Evolutionary conservation across 2,113 vertebrate species (phyloP), one percentile per base, ranked within the genome.

Genomic region (Paedocypris sp.): DNA sequence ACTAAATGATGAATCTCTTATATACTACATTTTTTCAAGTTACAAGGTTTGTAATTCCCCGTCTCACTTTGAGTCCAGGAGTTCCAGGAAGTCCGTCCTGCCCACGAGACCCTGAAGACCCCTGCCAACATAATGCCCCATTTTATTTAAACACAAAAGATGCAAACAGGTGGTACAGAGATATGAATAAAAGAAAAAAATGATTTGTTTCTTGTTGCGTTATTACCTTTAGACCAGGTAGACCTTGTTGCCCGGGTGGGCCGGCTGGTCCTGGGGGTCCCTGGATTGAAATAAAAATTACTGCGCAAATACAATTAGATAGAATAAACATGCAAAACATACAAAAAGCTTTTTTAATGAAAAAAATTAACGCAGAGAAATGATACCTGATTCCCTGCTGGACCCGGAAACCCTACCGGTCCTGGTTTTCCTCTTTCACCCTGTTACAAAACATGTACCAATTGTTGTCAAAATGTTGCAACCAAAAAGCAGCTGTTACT

Each of bases 141-240:
- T 15, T 4, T 2, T 1, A 46, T 5, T 26, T 56, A 18, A 51
- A 3, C 31, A 15, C 10, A 47, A 48, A 31, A 33, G 12, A 23
- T 45, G 19, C 11, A 20, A 16, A 33, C 1, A 19, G 9, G 25
- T 6, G 29, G 10, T 13, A 29, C 6, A 49, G 26, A 36, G 38
- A 22, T 5, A 13, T n/a, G n/a, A n/a, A n/a, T n/a, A n/a, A n/a
- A n/a, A n/a, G n/a, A n/a, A n/a, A n/a, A n/a, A n/a, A n/a, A 25
- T 47, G 4, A 31, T 3, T 28, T n/a, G n/a, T n/a, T n/a, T n/a
- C n/a, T n/a, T n/a, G n/a, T n/a, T n/a, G n/a, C n/a, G n/a, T n/a
- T n/a, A n/a, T n/a, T 66, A 77, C 75, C 71, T 73, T 77, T 18
- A 32, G 61, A 9, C 75, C 75, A 8, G 18, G 31, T 4, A 19